These are phyloP conservation scores for Muntiacus muntjak DNA, from an alignment of 2,113 vertebrate species.

Conservation along the genomic window DNA sequence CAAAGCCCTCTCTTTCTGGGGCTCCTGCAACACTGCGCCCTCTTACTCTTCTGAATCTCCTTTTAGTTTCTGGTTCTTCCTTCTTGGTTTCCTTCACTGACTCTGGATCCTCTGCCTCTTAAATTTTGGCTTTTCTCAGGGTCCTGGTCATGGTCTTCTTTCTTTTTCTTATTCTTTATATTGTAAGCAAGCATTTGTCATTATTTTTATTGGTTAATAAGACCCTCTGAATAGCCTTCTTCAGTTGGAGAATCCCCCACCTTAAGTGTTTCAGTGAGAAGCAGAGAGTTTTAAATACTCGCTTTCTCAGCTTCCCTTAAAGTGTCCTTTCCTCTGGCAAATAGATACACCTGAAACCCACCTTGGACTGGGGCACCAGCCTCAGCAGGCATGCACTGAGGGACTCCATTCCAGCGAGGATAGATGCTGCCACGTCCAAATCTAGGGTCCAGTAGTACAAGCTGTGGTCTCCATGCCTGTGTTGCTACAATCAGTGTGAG, in stretches of 20 bases:
- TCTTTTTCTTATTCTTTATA: background rate
- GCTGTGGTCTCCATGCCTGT: background rate
- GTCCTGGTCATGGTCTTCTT: background rate
- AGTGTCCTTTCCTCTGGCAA: background rate
- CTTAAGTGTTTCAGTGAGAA: background rate
- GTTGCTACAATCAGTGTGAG: background rate
- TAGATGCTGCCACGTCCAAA: background rate
- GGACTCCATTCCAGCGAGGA: background rate
- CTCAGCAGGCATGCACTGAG: background rate
- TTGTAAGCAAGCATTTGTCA: background rate
- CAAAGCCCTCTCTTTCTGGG: background rate
- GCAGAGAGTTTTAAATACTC: background rate
- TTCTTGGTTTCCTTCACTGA: background rate
- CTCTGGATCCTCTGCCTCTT: background rate
- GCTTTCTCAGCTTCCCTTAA: background rate
- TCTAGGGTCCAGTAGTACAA: background rate
- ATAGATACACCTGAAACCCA: background rate
- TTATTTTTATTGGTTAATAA: background rate
- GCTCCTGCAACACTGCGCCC: background rate
- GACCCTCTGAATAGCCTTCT: background rate
- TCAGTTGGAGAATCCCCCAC: background rate
- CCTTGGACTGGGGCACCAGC: background rate
- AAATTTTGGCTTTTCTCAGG: background rate
- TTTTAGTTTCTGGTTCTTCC: background rate
- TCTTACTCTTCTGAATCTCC: background rate